phyloP scores from a whole-genome alignment of 2,888 invertebrate species.

The Leptinotarsa tumamoca region DNA sequence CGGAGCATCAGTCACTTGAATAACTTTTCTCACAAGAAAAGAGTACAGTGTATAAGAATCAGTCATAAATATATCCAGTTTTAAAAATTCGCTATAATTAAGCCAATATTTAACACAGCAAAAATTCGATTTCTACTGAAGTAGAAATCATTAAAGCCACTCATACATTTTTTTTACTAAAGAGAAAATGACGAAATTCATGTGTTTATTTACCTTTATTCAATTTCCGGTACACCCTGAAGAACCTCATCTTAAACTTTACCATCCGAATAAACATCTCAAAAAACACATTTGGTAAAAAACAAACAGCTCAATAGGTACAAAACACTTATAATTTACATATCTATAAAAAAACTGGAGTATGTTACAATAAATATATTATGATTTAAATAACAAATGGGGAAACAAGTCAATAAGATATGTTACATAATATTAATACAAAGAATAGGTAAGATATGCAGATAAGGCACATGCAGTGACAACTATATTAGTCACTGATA shows the following conservation, averaged over 20 bases:
- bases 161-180: background rate
- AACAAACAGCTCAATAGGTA: constrained; percentile 25
- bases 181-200: background rate
- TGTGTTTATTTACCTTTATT: background rate
- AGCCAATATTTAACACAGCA: background rate
- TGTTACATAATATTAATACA: constrained; percentile 35
- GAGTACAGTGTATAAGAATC: constrained; percentile 33
- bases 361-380: constrained; percentile 42
- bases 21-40: constrained; percentile 31
- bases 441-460: constrained; percentile 32
- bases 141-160: background rate
- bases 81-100: constrained; percentile 29
- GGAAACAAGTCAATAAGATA: constrained; percentile 38
- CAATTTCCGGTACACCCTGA: background rate
- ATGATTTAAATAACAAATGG: constrained; percentile 39
- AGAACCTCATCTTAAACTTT: constrained; percentile 2
- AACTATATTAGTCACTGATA: constrained; percentile 33
- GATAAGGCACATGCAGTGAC: constrained; percentile 45
- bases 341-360: constrained; percentile 33
- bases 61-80: constrained; percentile 26
- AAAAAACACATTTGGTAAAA: constrained; percentile 32
- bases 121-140: background rate
- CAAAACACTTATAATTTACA: constrained; percentile 35
- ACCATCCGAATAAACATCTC: constrained; percentile 3
- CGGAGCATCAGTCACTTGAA: constrained; percentile 38